Evolutionary conservation across 2,888 invertebrate genomes (phyloP).

Genomic region (Pomacea canaliculata): DNA sequence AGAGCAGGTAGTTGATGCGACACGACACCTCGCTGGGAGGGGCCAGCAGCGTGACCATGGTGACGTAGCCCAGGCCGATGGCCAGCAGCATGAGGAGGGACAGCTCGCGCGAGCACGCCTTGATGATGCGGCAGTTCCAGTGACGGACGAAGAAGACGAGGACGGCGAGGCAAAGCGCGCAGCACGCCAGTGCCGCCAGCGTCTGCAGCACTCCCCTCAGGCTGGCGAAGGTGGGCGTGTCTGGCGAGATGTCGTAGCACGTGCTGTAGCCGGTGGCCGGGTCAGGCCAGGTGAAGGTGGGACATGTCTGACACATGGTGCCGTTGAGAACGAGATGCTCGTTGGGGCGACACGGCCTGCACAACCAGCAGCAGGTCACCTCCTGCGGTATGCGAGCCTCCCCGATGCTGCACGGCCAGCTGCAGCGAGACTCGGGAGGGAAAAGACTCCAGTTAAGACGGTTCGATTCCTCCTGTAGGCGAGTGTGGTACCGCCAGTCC

Average conservation of each 20-base stretch:
- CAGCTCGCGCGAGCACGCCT: constrained; percentile 56
- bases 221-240: constrained; percentile 18
- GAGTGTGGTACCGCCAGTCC: neutral
- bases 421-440: constrained; percentile 29
- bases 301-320: constrained; percentile 37
- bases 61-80: constrained; percentile 46
- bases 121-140: constrained; percentile 47
- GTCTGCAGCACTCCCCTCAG: constrained; percentile 27
- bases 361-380: constrained; percentile 44
- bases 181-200: constrained; percentile 15
- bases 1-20: constrained; percentile 33
- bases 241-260: constrained; percentile 25
- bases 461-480: no score
- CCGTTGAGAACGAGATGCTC: constrained; percentile 33
- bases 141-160: constrained; percentile 25
- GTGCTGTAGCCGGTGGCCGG: constrained; percentile 25
- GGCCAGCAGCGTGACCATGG: constrained; percentile 41
- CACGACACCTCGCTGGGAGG: constrained; percentile 39
- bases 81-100: constrained; percentile 54
- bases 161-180: constrained; percentile 6
- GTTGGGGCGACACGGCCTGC: constrained; percentile 38
- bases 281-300: constrained; percentile 41
- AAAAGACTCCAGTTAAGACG: neutral
- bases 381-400: constrained; percentile 26
- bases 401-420: constrained; percentile 19